phyloP scores from a whole-genome alignment of 1,140 invertebrate genomes.

The Lordiphosa clarofinis region DNA sequence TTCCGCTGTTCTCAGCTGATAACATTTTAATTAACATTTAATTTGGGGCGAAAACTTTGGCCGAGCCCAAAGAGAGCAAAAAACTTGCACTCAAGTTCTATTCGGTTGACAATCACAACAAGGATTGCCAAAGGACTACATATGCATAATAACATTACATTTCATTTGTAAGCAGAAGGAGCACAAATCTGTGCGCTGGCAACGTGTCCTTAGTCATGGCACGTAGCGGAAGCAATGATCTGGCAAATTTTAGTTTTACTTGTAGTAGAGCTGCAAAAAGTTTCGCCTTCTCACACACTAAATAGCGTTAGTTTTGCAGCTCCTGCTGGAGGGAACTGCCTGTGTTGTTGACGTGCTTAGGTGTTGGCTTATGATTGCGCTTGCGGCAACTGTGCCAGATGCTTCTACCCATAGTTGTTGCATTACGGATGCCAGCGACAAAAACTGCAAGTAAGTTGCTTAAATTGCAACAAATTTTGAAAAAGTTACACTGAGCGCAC shows the following conservation, averaged over 20 bases:
- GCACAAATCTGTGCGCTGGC: conserved; percentile 45
- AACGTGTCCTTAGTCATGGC: conserved; percentile 48
- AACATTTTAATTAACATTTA: conserved; percentile 76
- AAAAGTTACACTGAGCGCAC: conserved; percentile 55
- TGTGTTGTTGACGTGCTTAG: conserved; percentile 75
- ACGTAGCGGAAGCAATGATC: conserved; percentile 76
- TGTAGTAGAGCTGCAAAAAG: conserved; percentile 64
- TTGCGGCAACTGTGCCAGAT: conserved; percentile 49
- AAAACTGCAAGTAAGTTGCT: conserved; percentile 75
- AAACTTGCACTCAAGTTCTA: conserved; percentile 35
- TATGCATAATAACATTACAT: conserved; percentile 63
- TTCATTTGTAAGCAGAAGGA: conserved; percentile 19
- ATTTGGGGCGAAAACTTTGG: conserved; percentile 56
- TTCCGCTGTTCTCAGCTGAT: conserved; percentile 22
- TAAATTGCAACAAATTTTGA: conserved; percentile 65
- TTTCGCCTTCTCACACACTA: conserved; percentile 59
- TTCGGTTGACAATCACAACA: conserved; percentile 52
- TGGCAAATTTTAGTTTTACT: conserved; percentile 77
- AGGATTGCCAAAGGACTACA: conserved; percentile 32
- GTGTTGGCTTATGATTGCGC: conserved; percentile 75
- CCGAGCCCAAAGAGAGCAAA: conserved; percentile 7
- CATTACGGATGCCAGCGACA: conserved; percentile 46
- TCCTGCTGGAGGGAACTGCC: conserved; percentile 8
- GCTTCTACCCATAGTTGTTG: conserved; percentile 25
- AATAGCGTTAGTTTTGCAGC: conserved; percentile 45